Evolutionary conservation across 1,140 invertebrate genomes (phyloP).

Genomic region (Diorhabda carinulata): DNA sequence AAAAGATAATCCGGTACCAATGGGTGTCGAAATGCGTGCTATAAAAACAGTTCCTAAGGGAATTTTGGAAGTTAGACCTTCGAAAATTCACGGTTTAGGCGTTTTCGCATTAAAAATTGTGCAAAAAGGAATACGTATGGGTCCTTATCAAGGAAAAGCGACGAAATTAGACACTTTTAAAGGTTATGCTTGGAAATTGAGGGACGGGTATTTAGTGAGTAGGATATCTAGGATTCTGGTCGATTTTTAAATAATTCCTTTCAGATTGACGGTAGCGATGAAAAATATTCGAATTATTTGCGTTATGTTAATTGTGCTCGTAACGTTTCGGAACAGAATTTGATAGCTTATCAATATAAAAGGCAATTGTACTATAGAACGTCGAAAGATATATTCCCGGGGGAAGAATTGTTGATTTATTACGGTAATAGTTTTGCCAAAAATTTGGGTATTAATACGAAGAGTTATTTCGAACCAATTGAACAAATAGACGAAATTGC

Average conservation of each 20-base stretch:
- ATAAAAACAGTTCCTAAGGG: slow-evolving; percentile 18
- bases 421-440: slow-evolving; percentile 52
- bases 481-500: not conserved
- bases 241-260: not conserved
- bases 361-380: slow-evolving; percentile 57
- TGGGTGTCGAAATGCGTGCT: slow-evolving; percentile 24
- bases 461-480: slow-evolving; percentile 20
- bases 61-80: slow-evolving; percentile 18
- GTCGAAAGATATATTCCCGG: slow-evolving; percentile 49
- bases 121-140: slow-evolving; percentile 46
- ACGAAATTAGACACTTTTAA: slow-evolving; percentile 32
- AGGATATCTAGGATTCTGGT: not conserved
- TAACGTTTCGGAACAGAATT: slow-evolving; percentile 53
- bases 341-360: slow-evolving; percentile 56
- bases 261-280: slow-evolving; percentile 43
- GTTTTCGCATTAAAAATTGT: slow-evolving; percentile 46
- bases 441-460: slow-evolving; percentile 38
- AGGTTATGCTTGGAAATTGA: slow-evolving; percentile 41
- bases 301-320: slow-evolving; percentile 59
- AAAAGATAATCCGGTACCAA: slow-evolving; percentile 22
- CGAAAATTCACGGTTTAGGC: slow-evolving; percentile 40
- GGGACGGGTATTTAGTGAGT: slow-evolving; percentile 27
- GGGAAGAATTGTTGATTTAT: slow-evolving; percentile 56
- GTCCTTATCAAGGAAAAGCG: slow-evolving; percentile 46
- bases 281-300: slow-evolving; percentile 55